Percentiles rank a stretch among this genome's conserved stretches.
Evolutionary conservation across 2,797 vertebrate genomes (phyloP).

Genomic region (Salmo trutta): DNA sequence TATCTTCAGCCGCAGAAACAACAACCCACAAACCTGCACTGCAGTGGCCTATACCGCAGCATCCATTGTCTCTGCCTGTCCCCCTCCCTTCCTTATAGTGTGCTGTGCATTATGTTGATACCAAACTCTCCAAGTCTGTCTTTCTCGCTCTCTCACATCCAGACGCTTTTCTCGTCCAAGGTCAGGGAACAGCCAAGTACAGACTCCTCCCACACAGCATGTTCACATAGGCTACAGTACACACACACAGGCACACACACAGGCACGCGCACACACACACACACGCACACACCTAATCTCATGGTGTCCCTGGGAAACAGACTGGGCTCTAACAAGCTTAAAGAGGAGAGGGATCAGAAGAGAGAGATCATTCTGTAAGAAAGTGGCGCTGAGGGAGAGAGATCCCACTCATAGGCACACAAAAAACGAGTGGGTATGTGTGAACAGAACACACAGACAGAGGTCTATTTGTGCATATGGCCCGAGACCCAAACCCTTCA

Average conservation of each 20-base stretch:
- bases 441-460: background rate
- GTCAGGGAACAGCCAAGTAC: slow-evolving; percentile 50
- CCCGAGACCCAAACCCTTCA: background rate
- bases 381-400: background rate
- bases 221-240: background rate
- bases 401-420: background rate
- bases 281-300: slow-evolving; percentile 27
- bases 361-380: slow-evolving; percentile 3
- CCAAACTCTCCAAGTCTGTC: slow-evolving; percentile 7
- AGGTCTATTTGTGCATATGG: background rate
- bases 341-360: slow-evolving; percentile 17
- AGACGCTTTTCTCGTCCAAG: slow-evolving; percentile 41
- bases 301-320: slow-evolving; percentile 1
- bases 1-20: background rate
- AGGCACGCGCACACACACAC: slow-evolving; percentile 25
- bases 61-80: background rate
- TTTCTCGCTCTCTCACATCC: slow-evolving; percentile 3
- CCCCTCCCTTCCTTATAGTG: slow-evolving; percentile 15
- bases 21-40: slow-evolving; percentile 9
- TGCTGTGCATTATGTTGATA: slow-evolving; percentile 12
- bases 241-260: slow-evolving; percentile 6
- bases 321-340: slow-evolving; percentile 29
- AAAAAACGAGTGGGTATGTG: background rate
- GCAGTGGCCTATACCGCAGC: background rate
- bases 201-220: slow-evolving; percentile 38